These are phyloP conservation scores for Oreochromis niloticus DNA, from an alignment of 2,113 vertebrate genomes.

Conservation along the genomic window DNA sequence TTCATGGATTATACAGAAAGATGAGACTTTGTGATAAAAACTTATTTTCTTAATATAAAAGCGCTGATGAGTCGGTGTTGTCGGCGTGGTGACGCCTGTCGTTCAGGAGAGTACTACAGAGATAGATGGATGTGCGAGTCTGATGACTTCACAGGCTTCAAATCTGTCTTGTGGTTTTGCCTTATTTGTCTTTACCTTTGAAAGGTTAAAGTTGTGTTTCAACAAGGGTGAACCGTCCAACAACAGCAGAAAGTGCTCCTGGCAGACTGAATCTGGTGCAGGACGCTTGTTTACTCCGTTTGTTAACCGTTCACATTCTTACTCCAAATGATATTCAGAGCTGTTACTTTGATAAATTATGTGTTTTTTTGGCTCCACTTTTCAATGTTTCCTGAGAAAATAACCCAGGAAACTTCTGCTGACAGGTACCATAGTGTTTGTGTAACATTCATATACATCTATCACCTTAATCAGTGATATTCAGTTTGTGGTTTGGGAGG, in stretches of 20 bases:
- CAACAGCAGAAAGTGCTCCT: background rate
- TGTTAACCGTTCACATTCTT: background rate
- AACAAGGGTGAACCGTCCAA: accelerated
- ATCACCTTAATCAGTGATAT: background rate
- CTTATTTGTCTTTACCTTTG: background rate
- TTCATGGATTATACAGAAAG: background rate
- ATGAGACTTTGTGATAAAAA: background rate
- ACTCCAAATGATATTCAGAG: background rate
- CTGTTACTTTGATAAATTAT: background rate
- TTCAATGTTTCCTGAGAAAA: background rate
- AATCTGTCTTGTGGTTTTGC: background rate
- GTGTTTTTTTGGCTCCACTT: background rate
- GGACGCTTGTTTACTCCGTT: background rate
- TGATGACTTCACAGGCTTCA: background rate
- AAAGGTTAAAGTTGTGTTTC: background rate
- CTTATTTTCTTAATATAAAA: too few species aligned
- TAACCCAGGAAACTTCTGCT: background rate
- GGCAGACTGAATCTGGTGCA: background rate
- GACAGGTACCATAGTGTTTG: accelerated
- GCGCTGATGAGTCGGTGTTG: background rate
- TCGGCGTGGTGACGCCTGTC: background rate
- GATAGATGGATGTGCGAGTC: accelerated
- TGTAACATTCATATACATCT: background rate
- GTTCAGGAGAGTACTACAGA: background rate
- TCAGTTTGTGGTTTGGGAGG: background rate